Percentiles rank a stretch among this genome's conserved stretches.
These are phyloP conservation scores for Brachionus rubens DNA, from an alignment of 1,140 invertebrate genomes.

Conservation along the genomic window DNA sequence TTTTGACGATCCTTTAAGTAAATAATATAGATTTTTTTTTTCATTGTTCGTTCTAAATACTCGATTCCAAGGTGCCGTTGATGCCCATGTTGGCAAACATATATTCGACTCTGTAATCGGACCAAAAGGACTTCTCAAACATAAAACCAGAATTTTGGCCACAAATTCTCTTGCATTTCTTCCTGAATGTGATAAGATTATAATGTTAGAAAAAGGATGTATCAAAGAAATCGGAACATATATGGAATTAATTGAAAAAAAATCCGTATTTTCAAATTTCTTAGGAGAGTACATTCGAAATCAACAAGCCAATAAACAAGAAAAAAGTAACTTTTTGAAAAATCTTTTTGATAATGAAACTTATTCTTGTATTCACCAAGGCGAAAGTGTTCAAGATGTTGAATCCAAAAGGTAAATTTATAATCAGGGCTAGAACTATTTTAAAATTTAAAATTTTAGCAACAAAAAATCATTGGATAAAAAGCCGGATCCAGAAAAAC, in stretches of 20 bases:
- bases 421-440: too few species aligned
- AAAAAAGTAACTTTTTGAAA: not conserved
- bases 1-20: constrained; percentile 64
- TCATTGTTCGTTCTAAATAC: too few species aligned
- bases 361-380: too few species aligned
- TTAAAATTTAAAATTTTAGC: too few species aligned
- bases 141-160: constrained; percentile 47
- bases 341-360: too few species aligned
- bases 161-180: constrained; percentile 46
- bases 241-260: constrained; percentile 25
- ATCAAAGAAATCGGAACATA: constrained; percentile 42
- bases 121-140: constrained; percentile 52
- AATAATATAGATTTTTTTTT: too few species aligned
- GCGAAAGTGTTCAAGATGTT: not conserved
- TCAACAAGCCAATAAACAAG: constrained; percentile 9
- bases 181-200: constrained; percentile 46
- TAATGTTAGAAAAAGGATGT: constrained; percentile 45
- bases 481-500: too few species aligned
- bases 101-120: constrained; percentile 58
- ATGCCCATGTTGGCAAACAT: constrained; percentile 61
- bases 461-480: too few species aligned
- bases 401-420: too few species aligned
- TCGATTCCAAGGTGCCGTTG: too few species aligned
- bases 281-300: not conserved
- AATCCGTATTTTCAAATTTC: constrained; percentile 2